A percentile compares a stretch with the other conserved stretches of the same genome.
Conservation (phyloP, 2,113 vertebrate genomes). For the Petrocephalus zakoni region DNA sequence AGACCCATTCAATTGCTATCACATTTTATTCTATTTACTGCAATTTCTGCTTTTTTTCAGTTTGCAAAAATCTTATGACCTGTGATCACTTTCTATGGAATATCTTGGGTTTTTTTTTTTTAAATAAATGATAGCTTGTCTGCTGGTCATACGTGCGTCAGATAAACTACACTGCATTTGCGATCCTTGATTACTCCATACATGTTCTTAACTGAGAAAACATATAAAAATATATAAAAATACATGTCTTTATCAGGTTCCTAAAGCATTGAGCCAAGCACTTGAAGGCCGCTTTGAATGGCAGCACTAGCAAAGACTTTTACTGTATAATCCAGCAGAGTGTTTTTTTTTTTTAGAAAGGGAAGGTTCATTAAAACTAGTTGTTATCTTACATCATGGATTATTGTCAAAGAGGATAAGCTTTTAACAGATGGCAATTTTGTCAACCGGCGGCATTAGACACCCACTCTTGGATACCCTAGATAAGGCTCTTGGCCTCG, state of each 20-base stretch:
- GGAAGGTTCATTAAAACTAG: slow-evolving; percentile 15
- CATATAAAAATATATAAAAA: neutral
- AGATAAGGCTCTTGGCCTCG: slow-evolving; percentile 10
- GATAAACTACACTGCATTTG: neutral
- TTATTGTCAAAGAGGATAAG: slow-evolving; percentile 20
- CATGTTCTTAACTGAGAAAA: neutral
- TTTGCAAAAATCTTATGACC: neutral
- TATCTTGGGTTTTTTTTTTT: neutral
- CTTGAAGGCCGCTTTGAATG: neutral
- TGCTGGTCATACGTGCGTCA: neutral
- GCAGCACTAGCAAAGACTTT: neutral
- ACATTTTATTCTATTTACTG: neutral
- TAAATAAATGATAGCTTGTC: neutral
- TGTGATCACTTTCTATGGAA: neutral
- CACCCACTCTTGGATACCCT: slow-evolving; percentile 1
- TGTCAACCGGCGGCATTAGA: slow-evolving; percentile 11
- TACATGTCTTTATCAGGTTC: neutral
- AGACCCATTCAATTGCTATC: neutral
- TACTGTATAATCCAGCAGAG: neutral
- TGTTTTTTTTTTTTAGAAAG: neutral
- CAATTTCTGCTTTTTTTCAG: neutral
- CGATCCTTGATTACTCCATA: neutral
- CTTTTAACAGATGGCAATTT: slow-evolving; percentile 22
- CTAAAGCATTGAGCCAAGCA: neutral
- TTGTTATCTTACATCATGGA: slow-evolving; percentile 17